Evolutionary conservation across 2,797 vertebrate genomes (phyloP).

Genomic region (Anguilla pacifica): DNA sequence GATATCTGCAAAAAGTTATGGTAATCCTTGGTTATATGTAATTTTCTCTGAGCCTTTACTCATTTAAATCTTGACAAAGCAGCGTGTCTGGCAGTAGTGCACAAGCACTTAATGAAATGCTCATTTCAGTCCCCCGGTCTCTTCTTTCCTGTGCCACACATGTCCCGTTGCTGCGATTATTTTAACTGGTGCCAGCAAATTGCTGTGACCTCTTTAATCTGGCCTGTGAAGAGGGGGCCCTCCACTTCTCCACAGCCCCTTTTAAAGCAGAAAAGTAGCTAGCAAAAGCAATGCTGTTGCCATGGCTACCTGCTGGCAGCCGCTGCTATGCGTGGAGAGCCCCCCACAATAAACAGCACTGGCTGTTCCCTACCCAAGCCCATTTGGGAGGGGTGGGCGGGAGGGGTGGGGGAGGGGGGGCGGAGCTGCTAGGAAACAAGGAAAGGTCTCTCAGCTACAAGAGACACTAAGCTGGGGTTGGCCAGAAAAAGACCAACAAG

Average conservation of each 20-base stretch:
- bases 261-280: slow-evolving; percentile 80
- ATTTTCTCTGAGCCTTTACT: background rate
- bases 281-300: slow-evolving; percentile 88
- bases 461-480: slow-evolving; percentile 68
- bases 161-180: slow-evolving; percentile 80
- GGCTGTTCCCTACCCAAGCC: slow-evolving; percentile 82
- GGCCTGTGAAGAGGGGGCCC: slow-evolving; percentile 78
- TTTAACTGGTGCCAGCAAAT: slow-evolving; percentile 83
- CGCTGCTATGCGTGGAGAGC: slow-evolving; percentile 76
- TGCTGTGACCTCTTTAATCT: slow-evolving; percentile 89
- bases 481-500: slow-evolving; percentile 76
- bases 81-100: background rate
- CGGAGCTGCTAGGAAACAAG: slow-evolving; percentile 75
- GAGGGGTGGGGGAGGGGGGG: slow-evolving; percentile 60
- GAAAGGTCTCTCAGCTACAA: slow-evolving; percentile 73
- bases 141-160: slow-evolving; percentile 63
- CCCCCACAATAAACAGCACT: slow-evolving; percentile 73
- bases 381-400: slow-evolving; percentile 66
- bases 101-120: slow-evolving; percentile 50
- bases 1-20: background rate
- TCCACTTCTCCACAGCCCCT: slow-evolving; percentile 79
- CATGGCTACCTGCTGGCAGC: slow-evolving; percentile 89
- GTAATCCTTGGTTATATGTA: background rate
- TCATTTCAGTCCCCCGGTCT: slow-evolving; percentile 44
- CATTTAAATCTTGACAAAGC: background rate